Percentiles rank a stretch among this genome's conserved stretches.
phyloP scores from a whole-genome alignment of 2,113 vertebrate species.

The Apteryx owenii region DNA sequence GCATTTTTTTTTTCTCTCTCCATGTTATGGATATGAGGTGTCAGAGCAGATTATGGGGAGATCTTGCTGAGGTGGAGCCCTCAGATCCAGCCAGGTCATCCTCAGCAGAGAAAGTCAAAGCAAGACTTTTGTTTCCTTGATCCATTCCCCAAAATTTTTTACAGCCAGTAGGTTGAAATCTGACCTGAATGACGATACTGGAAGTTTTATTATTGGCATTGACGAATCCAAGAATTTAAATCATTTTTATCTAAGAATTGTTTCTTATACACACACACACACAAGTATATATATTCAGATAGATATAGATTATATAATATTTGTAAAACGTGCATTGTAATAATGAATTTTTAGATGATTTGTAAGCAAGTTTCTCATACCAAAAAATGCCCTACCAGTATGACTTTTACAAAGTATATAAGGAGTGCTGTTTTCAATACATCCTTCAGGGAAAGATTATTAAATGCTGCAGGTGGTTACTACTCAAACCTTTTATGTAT shows the following conservation, averaged over 20 bases:
- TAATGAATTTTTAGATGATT: not conserved
- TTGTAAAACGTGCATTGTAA: not conserved
- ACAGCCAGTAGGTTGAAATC: not conserved
- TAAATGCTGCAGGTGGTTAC: not conserved
- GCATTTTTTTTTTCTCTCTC: conserved; percentile 9
- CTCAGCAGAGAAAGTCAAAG: conserved; percentile 2
- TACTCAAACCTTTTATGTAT: not conserved
- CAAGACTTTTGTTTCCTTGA: not conserved
- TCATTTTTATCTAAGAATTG: not conserved
- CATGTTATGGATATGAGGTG: not conserved
- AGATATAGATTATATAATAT: not conserved
- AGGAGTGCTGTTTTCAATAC: not conserved
- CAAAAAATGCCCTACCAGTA: not conserved
- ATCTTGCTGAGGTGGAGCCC: conserved; percentile 12
- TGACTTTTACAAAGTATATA: not conserved
- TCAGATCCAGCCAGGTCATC: conserved; percentile 9
- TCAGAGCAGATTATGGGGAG: not conserved
- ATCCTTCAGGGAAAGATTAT: not conserved
- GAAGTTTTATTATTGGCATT: not conserved
- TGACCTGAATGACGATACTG: not conserved
- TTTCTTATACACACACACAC: not conserved
- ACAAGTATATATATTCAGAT: not conserved
- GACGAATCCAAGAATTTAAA: not conserved
- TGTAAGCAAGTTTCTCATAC: not conserved
- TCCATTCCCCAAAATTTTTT: not conserved